Evolutionary conservation across 2,888 invertebrate species (phyloP).

Genomic region (Agrochola litura): DNA sequence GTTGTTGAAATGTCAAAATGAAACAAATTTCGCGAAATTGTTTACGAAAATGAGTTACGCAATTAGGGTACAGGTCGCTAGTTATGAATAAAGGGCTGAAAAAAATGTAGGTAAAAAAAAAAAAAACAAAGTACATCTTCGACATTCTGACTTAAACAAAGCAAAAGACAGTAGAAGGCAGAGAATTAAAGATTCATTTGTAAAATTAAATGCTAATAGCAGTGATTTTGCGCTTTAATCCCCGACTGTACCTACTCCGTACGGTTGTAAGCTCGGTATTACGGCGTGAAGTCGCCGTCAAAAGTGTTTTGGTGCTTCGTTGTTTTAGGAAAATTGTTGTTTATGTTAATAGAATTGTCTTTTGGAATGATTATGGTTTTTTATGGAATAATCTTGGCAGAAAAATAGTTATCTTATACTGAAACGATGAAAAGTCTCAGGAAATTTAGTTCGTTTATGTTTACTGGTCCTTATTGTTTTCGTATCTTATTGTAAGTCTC

Average conservation of each 20-base stretch:
- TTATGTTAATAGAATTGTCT: neutral
- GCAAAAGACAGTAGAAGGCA: slow-evolving; percentile 76
- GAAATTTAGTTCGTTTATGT: neutral
- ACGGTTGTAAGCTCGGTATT: slow-evolving; percentile 77
- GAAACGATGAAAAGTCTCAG: neutral
- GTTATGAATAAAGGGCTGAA: neutral
- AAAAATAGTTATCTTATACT: neutral
- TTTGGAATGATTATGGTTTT: neutral
- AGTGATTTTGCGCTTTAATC: slow-evolving; percentile 85
- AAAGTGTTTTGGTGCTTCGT: slow-evolving; percentile 62
- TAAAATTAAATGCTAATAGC: slow-evolving; percentile 88
- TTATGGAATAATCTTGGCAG: neutral
- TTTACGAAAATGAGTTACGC: too few species aligned
- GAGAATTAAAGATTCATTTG: slow-evolving; percentile 87
- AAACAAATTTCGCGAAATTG: too few species aligned
- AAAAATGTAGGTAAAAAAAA: neutral
- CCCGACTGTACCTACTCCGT: slow-evolving; percentile 77
- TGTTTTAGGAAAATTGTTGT: neutral
- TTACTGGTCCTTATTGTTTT: neutral
- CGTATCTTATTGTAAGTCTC: neutral
- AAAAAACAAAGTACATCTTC: slow-evolving; percentile 6
- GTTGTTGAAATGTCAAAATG: too few species aligned
- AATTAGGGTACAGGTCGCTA: too few species aligned
- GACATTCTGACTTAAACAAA: slow-evolving; percentile 26
- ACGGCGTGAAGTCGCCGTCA: slow-evolving; percentile 72